These are phyloP conservation scores for Rotaria macrura DNA, from an alignment of 2,888 invertebrate species.

Conservation along the genomic window DNA sequence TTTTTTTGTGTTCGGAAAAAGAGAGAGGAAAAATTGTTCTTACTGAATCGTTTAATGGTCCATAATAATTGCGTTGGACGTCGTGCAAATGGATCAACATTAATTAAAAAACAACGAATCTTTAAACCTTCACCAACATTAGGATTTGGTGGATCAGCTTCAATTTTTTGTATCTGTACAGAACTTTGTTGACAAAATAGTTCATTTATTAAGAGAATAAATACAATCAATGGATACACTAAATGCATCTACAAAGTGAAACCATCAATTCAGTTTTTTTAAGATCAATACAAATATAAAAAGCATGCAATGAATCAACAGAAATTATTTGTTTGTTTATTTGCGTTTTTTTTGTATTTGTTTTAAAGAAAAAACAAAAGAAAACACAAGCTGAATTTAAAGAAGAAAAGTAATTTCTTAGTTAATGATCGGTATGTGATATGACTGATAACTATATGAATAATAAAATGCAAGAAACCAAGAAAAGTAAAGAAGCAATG, in stretches of 20 bases:
- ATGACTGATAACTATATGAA: not conserved
- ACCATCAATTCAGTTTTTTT: not conserved
- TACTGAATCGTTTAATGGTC: conserved; percentile 22
- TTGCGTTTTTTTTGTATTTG: not conserved
- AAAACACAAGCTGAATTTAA: not conserved
- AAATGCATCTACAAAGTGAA: not conserved
- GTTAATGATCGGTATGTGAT: not conserved
- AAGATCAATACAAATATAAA: not conserved
- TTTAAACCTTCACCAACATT: conserved; percentile 30
- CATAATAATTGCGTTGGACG: conserved; percentile 27
- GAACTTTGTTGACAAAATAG: conserved; percentile 24
- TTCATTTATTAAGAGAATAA: not conserved
- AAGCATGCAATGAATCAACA: not conserved
- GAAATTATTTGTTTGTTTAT: too few species aligned
- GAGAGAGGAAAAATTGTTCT: too few species aligned
- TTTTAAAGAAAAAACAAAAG: not conserved
- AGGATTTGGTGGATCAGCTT: conserved; percentile 32
- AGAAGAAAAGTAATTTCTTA: not conserved
- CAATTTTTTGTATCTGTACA: conserved; percentile 33
- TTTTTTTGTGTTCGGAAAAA: too few species aligned
- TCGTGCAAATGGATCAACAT: conserved; percentile 31
- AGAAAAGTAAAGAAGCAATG: too few species aligned
- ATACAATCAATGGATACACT: not conserved
- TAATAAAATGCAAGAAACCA: not conserved
- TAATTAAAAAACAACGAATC: conserved; percentile 31